Percentiles rank a stretch among this genome's conserved stretches.
Conservation (phyloP, 2,113 vertebrate genomes). For the Procavia capensis region DNA sequence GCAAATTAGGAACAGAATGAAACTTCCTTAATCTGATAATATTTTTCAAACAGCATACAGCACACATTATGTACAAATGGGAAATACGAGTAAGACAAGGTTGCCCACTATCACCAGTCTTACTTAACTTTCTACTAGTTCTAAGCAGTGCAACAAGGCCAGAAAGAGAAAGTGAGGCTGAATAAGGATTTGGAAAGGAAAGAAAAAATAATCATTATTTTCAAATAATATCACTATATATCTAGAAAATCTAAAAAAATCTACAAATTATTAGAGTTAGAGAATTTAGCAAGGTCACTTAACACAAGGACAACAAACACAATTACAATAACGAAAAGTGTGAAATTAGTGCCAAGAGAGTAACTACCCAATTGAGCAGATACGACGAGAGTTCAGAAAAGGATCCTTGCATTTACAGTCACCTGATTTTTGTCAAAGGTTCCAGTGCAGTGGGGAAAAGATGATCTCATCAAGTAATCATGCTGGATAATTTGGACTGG, state of each 20-base stretch:
- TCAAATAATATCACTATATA: not conserved
- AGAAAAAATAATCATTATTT: not conserved
- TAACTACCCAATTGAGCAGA: not conserved
- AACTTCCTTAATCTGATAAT: slow-evolving; percentile 23
- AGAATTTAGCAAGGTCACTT: not conserved
- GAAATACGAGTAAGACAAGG: not conserved
- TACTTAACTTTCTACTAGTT: not conserved
- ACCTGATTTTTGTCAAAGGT: not conserved
- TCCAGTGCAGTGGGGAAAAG: not conserved
- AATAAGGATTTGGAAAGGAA: not conserved
- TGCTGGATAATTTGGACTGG: not conserved
- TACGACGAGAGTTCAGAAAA: not conserved
- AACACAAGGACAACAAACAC: not conserved
- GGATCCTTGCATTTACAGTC: not conserved
- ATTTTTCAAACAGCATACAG: not conserved
- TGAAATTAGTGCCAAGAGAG: not conserved
- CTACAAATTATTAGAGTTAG: not conserved
- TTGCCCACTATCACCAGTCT: not conserved
- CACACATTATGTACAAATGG: not conserved
- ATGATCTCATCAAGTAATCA: not conserved
- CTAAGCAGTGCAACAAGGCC: not conserved
- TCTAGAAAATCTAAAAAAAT: not conserved
- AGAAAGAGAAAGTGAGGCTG: not conserved
- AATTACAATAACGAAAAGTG: not conserved
- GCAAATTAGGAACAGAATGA: slow-evolving; percentile 15